Evolutionary conservation across 2,113 vertebrate genomes (phyloP).

Genomic region (Rattus rattus): DNA sequence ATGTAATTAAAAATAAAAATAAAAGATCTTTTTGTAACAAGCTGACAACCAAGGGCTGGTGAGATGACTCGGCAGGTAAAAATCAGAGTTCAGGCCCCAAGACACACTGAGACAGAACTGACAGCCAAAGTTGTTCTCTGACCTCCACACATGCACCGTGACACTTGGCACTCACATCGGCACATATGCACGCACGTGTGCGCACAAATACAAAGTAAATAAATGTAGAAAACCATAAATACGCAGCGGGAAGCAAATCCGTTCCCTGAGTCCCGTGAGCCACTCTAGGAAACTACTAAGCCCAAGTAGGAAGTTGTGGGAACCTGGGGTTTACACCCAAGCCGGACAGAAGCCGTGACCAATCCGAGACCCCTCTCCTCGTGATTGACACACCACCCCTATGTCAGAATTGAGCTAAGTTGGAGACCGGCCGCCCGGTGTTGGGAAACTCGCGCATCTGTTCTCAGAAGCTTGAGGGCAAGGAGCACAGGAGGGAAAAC

Average conservation of each 20-base stretch:
- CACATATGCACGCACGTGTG: neutral
- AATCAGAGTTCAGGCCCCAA: neutral
- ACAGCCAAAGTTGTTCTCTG: neutral
- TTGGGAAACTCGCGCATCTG: neutral
- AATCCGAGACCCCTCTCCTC: neutral
- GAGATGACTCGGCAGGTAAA: neutral
- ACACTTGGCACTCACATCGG: neutral
- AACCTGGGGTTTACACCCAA: neutral
- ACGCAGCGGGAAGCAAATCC: neutral
- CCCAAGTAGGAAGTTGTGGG: neutral
- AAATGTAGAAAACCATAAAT: neutral
- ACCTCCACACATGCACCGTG: neutral
- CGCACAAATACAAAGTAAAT: neutral
- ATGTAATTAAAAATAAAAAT: neutral
- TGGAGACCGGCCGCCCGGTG: too few relatives aligned
- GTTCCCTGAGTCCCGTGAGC: neutral
- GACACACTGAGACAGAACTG: neutral
- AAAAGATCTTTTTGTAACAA: neutral
- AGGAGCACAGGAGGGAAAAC: neutral
- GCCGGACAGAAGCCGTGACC: neutral
- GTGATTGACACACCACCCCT: neutral
- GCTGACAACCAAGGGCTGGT: neutral
- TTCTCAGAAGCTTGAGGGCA: neutral
- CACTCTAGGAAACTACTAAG: neutral
- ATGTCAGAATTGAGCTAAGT: neutral